These are phyloP conservation scores for Pheosia tremula DNA, from an alignment of 2,888 invertebrate genomes.

Conservation along the genomic window DNA sequence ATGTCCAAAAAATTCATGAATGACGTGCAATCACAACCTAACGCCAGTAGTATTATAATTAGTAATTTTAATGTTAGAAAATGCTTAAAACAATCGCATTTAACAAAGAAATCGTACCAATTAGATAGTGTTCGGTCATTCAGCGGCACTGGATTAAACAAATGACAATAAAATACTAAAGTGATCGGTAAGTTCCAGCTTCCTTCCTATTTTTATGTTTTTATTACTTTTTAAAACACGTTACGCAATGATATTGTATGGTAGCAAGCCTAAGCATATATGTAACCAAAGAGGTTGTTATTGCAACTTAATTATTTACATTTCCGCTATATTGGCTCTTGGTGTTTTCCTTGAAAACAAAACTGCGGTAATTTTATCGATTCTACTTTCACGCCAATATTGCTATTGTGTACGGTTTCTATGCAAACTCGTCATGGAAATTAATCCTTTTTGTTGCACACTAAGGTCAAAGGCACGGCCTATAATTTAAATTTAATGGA, in stretches of 20 bases:
- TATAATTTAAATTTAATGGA: constrained; percentile 12
- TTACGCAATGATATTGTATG: constrained; percentile 41
- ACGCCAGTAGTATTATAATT: constrained; percentile 65
- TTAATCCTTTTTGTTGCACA: constrained; percentile 47
- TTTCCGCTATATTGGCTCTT: constrained; percentile 24
- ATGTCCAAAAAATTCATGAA: constrained; percentile 76
- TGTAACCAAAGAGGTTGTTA: constrained; percentile 11
- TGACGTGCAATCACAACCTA: constrained; percentile 71
- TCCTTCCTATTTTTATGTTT: constrained; percentile 46
- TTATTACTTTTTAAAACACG: constrained; percentile 37
- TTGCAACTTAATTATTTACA: constrained; percentile 13
- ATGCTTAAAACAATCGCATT: constrained; percentile 65
- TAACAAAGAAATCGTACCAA: constrained; percentile 66
- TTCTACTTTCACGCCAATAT: constrained; percentile 71
- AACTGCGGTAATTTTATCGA: constrained; percentile 85
- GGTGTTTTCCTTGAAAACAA: constrained; percentile 66
- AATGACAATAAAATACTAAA: constrained; percentile 69
- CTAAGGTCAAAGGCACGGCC: constrained; percentile 30
- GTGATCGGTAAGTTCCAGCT: constrained; percentile 56
- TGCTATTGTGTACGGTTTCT: constrained; percentile 61
- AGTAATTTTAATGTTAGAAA: constrained; percentile 70
- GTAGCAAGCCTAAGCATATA: constrained; percentile 13
- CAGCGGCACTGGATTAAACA: constrained; percentile 57
- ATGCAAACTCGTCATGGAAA: constrained; percentile 55
- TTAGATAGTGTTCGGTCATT: constrained; percentile 74